phyloP scores from a whole-genome alignment of 1,140 invertebrate species.

The Ylistrum balloti region DNA sequence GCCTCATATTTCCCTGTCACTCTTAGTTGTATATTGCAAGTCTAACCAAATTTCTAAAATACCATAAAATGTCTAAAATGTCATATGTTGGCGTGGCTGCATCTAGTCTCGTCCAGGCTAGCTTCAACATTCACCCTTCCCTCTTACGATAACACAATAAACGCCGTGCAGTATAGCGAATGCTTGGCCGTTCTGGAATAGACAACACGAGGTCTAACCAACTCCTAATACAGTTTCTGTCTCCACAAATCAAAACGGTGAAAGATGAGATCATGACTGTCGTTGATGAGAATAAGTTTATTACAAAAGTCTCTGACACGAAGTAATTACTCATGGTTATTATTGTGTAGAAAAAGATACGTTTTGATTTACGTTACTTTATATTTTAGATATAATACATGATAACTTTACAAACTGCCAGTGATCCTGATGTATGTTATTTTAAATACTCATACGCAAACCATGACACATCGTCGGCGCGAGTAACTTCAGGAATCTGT shows the following conservation, averaged over 20 bases:
- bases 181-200: background rate
- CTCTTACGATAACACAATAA: background rate
- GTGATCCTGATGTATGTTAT: background rate
- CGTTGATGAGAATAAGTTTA: conserved; percentile 5
- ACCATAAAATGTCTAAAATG: conserved; percentile 20
- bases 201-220: background rate
- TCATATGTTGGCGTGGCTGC: background rate
- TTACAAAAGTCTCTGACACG: background rate
- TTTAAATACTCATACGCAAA: background rate
- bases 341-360: background rate
- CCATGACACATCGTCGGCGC: background rate
- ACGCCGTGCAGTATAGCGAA: background rate
- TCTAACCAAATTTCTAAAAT: background rate
- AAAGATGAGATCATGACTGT: background rate
- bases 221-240: background rate
- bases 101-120: background rate
- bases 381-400: background rate
- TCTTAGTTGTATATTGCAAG: conserved; percentile 7
- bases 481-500: too few species aligned
- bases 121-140: background rate
- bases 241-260: background rate
- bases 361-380: too few species aligned
- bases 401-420: background rate
- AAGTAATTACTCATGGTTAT: background rate
- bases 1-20: conserved; percentile 5